Conservation (phyloP, 35 echinoderm and acorn worm genomes). For the Hemicentrotus pulcherrimus region DNA sequence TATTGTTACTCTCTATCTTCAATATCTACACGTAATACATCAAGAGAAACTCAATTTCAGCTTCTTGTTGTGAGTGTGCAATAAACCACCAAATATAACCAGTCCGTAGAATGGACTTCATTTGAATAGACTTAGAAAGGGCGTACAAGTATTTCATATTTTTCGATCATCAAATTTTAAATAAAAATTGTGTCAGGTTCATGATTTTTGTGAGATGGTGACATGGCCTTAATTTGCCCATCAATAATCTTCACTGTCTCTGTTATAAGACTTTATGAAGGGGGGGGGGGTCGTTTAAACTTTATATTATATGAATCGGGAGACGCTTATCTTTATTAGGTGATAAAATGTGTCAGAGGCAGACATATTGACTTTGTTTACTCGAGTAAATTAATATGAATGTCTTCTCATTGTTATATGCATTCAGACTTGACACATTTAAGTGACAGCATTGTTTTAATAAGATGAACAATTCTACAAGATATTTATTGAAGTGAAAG, state of each 20-base stretch:
- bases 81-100: background rate
- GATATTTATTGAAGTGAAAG: background rate
- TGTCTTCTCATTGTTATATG: background rate
- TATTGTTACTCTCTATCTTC: background rate
- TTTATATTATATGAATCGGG: background rate
- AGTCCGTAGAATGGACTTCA: background rate
- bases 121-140: background rate
- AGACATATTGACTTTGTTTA: slow-evolving; percentile 19
- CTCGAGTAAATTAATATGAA: background rate
- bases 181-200: too few relatives aligned
- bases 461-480: background rate
- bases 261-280: background rate
- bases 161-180: too few relatives aligned
- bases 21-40: background rate
- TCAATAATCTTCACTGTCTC: background rate
- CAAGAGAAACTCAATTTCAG: background rate
- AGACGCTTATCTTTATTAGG: background rate
- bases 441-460: background rate
- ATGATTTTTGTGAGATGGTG: too few relatives aligned
- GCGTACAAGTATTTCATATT: too few relatives aligned
- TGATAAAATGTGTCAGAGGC: background rate
- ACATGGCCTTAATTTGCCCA: too few relatives aligned
- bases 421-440: background rate
- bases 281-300: background rate
- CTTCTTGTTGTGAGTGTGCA: background rate